These are phyloP conservation scores for Stomorhina lunata DNA, from an alignment of 2,888 invertebrate species.

Conservation along the genomic window DNA sequence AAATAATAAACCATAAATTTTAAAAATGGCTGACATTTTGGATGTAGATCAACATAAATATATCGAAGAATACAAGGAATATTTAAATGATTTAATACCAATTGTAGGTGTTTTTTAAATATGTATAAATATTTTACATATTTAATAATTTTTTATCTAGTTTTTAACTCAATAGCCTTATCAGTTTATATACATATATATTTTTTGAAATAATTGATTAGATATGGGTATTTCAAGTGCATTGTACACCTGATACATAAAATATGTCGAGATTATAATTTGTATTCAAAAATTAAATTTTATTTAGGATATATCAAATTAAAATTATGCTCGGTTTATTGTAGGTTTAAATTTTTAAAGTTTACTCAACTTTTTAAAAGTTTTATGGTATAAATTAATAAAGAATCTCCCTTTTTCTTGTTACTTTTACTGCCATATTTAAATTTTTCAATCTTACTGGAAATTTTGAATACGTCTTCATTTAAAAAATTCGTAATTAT, in stretches of 20 bases:
- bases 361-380: no score
- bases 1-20: conserved; percentile 19
- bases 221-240: not conserved
- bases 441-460: no score
- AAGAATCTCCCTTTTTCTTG: no score
- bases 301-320: no score
- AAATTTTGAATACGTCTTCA: no score
- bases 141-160: not conserved
- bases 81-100: conserved; percentile 75
- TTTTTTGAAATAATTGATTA: conserved; percentile 3
- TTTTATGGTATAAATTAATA: no score
- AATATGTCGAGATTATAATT: not conserved
- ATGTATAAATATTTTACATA: not conserved
- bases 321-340: no score
- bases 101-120: conserved; percentile 72
- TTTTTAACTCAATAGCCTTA: not conserved
- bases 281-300: not conserved
- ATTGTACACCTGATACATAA: no score
- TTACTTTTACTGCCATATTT: no score
- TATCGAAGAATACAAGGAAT: conserved; percentile 74
- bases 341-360: no score
- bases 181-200: not conserved
- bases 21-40: conserved; percentile 76
- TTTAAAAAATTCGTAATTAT: no score
- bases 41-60: conserved; percentile 74